These are phyloP conservation scores for Micronycteris hirsuta DNA, from an alignment of 2,113 vertebrate species.

Conservation along the genomic window DNA sequence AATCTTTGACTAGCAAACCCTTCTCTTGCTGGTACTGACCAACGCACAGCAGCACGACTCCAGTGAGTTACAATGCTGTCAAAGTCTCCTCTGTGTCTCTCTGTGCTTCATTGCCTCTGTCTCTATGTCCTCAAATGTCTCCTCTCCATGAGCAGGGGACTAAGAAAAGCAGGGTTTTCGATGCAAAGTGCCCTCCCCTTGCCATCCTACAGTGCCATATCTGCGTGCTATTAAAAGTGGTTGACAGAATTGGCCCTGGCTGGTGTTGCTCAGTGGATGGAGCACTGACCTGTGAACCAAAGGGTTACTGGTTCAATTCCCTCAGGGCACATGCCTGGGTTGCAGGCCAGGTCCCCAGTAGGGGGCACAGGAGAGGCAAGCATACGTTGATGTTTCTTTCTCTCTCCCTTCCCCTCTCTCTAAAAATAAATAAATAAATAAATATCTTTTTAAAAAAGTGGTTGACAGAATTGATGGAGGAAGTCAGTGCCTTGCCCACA, in stretches of 20 bases:
- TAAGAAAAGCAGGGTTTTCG: neutral
- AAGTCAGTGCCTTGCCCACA: neutral
- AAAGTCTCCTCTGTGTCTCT: neutral
- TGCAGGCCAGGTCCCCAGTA: no score
- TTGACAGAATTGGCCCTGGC: neutral
- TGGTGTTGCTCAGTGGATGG: no score
- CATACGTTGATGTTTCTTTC: no score
- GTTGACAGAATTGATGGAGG: neutral
- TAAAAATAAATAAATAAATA: no score
- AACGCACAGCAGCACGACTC: neutral
- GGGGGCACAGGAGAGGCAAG: no score
- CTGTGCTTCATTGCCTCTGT: neutral
- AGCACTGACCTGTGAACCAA: no score
- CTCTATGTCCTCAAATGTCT: neutral
- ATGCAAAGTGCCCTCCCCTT: no score
- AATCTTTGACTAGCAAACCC: neutral
- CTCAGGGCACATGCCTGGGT: no score
- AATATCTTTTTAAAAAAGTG: no score
- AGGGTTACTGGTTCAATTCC: no score
- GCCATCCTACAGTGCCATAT: fast-evolving
- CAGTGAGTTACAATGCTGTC: no score
- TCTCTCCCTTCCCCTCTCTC: no score
- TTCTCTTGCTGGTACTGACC: neutral
- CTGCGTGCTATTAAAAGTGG: neutral
- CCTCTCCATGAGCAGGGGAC: neutral